phyloP scores from a whole-genome alignment of 2,797 vertebrate species.

The Morelia viridis region DNA sequence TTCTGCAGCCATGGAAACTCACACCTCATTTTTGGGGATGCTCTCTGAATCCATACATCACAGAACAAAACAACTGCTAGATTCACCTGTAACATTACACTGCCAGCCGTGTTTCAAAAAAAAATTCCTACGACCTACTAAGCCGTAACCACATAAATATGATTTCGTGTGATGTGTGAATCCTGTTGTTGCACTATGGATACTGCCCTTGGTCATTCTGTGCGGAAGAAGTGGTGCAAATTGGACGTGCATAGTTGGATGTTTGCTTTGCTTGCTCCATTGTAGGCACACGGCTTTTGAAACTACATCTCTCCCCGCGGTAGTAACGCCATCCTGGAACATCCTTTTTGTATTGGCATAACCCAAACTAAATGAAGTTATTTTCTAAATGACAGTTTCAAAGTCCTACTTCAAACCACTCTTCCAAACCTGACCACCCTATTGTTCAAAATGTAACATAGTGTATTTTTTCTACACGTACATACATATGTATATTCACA shows the following conservation, averaged over 20 bases:
- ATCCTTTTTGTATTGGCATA: background rate
- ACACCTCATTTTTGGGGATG: background rate
- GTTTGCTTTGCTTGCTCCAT: background rate
- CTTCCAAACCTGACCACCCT: background rate
- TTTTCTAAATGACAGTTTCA: background rate
- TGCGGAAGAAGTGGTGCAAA: background rate
- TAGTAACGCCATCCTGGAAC: background rate
- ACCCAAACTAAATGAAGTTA: background rate
- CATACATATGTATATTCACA: background rate
- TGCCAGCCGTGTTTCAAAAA: background rate
- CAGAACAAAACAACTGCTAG: background rate
- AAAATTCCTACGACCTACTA: background rate
- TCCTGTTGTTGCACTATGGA: background rate
- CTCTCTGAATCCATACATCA: background rate
- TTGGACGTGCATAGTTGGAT: background rate
- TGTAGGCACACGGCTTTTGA: background rate
- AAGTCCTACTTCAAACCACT: background rate
- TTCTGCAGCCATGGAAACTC: background rate
- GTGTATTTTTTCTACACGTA: background rate
- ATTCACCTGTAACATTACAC: background rate
- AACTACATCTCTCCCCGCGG: background rate
- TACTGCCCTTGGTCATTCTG: background rate
- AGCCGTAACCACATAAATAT: background rate
- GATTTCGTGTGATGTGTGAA: background rate
- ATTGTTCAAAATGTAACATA: conserved; percentile 7